phyloP scores from a whole-genome alignment of 1,140 invertebrate species.

The Sycophila sp. region DNA sequence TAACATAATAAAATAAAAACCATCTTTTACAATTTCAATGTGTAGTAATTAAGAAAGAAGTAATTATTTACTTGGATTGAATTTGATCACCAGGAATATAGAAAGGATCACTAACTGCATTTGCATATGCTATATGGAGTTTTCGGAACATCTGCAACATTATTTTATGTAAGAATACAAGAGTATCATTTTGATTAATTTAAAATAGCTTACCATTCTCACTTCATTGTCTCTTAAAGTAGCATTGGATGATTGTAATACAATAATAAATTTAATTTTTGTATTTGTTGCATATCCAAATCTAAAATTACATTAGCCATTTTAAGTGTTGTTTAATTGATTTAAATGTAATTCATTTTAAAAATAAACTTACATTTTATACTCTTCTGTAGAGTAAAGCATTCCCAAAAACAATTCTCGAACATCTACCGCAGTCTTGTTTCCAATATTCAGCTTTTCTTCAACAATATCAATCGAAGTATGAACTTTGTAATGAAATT shows the following conservation, averaged over 20 bases:
- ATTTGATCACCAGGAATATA: slow-evolving; percentile 89
- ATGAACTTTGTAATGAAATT: slow-evolving; percentile 93
- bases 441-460: slow-evolving; percentile 82
- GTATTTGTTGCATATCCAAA: slow-evolving; percentile 99
- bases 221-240: slow-evolving; percentile 94
- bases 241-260: slow-evolving; percentile 90
- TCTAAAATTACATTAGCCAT: slow-evolving; percentile 66
- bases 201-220: slow-evolving; percentile 75
- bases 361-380: slow-evolving; percentile 83
- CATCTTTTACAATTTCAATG: no score
- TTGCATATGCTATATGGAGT: slow-evolving; percentile 89
- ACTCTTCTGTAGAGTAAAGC: slow-evolving; percentile 94
- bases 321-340: no score
- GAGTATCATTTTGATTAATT: no score
- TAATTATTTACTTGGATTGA: slow-evolving; percentile 83
- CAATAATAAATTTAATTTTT: slow-evolving; percentile 93
- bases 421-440: slow-evolving; percentile 74
- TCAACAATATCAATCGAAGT: slow-evolving; percentile 94
- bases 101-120: slow-evolving; percentile 95
- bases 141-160: slow-evolving; percentile 84
- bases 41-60: no score
- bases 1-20: slow-evolving; percentile 53
- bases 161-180: slow-evolving; percentile 18
- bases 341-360: slow-evolving; percentile 6
- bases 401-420: slow-evolving; percentile 92